A percentile compares a stretch with the other conserved stretches of the same genome.
Evolutionary conservation across 2,888 invertebrate species (phyloP).

Genomic region (Tridacna gigas): DNA sequence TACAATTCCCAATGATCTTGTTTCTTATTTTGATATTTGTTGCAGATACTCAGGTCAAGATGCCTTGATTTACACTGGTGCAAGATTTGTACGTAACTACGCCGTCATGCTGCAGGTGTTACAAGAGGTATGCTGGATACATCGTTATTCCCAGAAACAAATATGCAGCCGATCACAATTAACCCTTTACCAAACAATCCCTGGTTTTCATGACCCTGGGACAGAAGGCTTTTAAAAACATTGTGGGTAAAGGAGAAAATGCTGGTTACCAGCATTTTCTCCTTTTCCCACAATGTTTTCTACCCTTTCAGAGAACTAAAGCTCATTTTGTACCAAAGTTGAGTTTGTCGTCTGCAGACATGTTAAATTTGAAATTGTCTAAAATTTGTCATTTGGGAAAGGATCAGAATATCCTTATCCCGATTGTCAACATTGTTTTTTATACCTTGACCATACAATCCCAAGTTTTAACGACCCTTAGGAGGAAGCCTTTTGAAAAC

Average conservation of each 20-base stretch:
- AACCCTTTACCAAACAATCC: neutral
- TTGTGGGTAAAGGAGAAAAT: neutral
- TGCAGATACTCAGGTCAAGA: slow-evolving; percentile 88
- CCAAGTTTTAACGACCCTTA: no score
- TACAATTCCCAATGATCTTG: no score
- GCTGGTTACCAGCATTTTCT: neutral
- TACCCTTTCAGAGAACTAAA: no score
- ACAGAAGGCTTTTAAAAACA: neutral
- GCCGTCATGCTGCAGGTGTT: slow-evolving; percentile 90
- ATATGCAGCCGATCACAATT: neutral
- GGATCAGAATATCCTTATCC: no score
- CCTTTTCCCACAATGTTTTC: neutral
- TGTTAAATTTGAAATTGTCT: no score
- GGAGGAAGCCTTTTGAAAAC: no score
- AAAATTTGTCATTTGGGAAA: no score
- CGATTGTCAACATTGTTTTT: no score
- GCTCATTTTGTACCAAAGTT: no score
- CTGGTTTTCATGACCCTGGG: neutral
- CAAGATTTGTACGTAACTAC: slow-evolving; percentile 91
- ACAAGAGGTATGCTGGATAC: slow-evolving; percentile 87
- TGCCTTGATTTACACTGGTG: slow-evolving; percentile 90
- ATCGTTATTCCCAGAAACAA: neutral
- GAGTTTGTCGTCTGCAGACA: no score
- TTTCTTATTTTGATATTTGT: slow-evolving; percentile 1
- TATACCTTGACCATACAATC: no score